Evolutionary conservation across 2,113 vertebrate genomes (phyloP).

Genomic region (Alligator mississippiensis): DNA sequence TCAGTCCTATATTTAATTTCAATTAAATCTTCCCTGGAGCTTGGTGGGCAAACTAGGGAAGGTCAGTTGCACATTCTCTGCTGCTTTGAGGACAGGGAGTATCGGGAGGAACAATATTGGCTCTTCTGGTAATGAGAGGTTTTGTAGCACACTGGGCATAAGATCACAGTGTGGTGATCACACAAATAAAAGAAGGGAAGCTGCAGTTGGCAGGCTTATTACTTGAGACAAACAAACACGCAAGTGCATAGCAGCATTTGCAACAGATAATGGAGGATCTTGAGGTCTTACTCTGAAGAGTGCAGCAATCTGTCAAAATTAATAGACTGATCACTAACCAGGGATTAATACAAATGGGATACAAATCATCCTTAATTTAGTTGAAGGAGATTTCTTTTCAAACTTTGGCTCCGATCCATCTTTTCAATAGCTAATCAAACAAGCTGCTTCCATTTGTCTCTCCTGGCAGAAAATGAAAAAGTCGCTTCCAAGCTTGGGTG

Average conservation of each 20-base stretch:
- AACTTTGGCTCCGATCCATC: too few relatives aligned
- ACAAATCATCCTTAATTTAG: conserved; percentile 55
- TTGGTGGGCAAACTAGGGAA: neutral
- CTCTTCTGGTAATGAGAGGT: too few relatives aligned
- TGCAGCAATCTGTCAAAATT: neutral
- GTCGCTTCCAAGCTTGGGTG: conserved; percentile 12
- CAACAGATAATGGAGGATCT: conserved; percentile 49
- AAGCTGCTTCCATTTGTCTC: conserved; percentile 28
- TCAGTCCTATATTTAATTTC: neutral
- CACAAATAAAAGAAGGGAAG: too few relatives aligned
- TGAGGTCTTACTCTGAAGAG: neutral
- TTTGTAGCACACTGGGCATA: too few relatives aligned
- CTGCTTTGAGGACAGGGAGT: too few relatives aligned
- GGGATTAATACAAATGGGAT: conserved; percentile 34
- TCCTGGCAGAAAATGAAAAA: conserved; percentile 33
- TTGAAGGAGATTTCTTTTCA: neutral
- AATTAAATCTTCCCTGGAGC: neutral
- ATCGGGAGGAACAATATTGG: too few relatives aligned
- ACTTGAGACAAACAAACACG: conserved; percentile 18
- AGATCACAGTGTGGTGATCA: too few relatives aligned
- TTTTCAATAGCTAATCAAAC: neutral
- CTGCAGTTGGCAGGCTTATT: neutral
- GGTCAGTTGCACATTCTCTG: neutral
- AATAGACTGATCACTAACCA: conserved; percentile 27
- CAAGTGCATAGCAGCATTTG: conserved; percentile 30